These are phyloP conservation scores for Cynocephalus volans DNA, from an alignment of 2,113 vertebrate genomes.

Conservation along the genomic window DNA sequence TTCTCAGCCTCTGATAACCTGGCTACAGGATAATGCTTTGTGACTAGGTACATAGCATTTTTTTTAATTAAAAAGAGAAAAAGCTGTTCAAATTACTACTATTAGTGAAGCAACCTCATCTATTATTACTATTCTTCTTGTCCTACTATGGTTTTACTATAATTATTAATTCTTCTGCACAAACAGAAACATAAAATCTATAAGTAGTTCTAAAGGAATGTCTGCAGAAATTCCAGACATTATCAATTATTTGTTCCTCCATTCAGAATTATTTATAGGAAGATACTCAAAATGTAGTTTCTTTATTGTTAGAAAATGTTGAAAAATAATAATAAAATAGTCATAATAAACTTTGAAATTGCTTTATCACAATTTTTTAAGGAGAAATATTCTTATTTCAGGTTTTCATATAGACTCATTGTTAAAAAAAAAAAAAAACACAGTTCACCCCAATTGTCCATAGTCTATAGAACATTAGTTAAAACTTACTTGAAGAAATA, in stretches of 20 bases:
- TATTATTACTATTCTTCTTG: neutral
- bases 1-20: neutral
- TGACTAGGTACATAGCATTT: neutral
- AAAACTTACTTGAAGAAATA: neutral
- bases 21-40: neutral
- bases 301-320: neutral
- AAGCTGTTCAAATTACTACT: neutral
- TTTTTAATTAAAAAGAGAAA: conserved; percentile 2
- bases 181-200: neutral
- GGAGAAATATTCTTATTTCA: neutral
- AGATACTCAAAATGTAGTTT: neutral
- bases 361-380: neutral
- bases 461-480: too few species aligned
- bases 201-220: neutral
- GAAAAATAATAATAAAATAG: neutral
- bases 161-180: neutral
- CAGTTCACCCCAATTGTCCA: neutral
- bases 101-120: neutral
- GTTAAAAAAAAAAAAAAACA: neutral
- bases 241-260: neutral
- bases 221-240: neutral
- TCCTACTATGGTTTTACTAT: neutral
- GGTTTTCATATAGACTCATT: neutral
- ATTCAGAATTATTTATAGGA: neutral
- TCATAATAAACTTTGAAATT: neutral